Conservation (phyloP, 2,797 vertebrate species). For the Epinephelus malabaricus region DNA sequence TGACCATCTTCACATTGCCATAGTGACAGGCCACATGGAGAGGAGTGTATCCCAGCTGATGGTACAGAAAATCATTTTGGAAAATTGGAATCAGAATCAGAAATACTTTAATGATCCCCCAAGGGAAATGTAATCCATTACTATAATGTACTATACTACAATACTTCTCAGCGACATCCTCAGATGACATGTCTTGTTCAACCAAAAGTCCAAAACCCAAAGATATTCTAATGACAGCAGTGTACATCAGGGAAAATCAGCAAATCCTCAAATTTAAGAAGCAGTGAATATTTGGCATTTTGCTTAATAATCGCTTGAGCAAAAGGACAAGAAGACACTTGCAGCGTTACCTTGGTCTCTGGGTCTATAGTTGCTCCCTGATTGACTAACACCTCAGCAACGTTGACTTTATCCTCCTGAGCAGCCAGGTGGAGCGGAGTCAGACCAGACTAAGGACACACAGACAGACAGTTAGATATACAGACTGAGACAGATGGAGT, state of each 20-base stretch:
- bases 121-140: no score
- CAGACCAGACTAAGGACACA: conserved; percentile 90
- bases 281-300: no score
- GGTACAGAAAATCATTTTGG: conserved; percentile 30
- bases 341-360: conserved; percentile 91
- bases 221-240: no score
- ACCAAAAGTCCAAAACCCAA: no score
- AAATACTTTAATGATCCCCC: no score
- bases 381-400: conserved; percentile 96
- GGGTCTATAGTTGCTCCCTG: conserved; percentile 91
- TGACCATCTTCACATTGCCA: conserved; percentile 97
- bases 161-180: no score
- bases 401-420: conserved; percentile 97
- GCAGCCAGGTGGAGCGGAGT: conserved; percentile 96
- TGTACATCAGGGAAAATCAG: no score
- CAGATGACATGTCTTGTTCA: no score
- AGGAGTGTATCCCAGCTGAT: conserved; percentile 96
- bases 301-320: no score
- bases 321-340: background rate
- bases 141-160: no score
- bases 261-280: no score
- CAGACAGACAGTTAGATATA: conserved; percentile 17
- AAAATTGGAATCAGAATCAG: no score
- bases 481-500: background rate
- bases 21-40: conserved; percentile 98